These are phyloP conservation scores for Cantharis rufa DNA, from an alignment of 2,888 invertebrate genomes.

Conservation along the genomic window DNA sequence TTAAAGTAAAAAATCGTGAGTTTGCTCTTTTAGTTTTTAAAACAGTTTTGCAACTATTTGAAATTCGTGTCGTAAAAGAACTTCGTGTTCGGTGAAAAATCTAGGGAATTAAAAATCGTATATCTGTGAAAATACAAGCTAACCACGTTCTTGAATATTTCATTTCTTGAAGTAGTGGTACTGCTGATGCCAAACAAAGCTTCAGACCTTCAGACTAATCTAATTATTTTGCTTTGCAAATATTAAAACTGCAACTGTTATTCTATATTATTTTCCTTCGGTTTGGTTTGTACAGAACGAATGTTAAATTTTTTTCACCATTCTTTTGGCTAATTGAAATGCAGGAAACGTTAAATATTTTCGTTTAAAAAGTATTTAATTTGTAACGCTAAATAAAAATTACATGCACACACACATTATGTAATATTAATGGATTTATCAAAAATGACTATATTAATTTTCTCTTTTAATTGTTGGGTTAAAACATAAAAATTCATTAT, in stretches of 20 bases:
- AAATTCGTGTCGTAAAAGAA: conserved; percentile 36
- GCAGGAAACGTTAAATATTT: conserved; percentile 11
- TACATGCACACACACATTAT: not conserved
- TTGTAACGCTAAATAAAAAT: conserved; percentile 1
- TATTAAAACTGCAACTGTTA: conserved; percentile 43
- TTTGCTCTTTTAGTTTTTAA: conserved; percentile 7
- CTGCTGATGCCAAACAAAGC: conserved; percentile 44
- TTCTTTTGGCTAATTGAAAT: conserved; percentile 18
- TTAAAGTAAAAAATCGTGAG: not conserved
- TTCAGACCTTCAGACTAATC: conserved; percentile 46
- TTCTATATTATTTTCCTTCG: conserved; percentile 43
- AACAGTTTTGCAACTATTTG: conserved; percentile 22
- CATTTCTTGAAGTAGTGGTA: conserved; percentile 45
- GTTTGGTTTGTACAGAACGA: conserved; percentile 27
- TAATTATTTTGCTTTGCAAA: conserved; percentile 46
- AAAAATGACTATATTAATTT: not conserved
- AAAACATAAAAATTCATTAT: not conserved
- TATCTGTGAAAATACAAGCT: conserved; percentile 29
- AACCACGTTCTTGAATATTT: conserved; percentile 45
- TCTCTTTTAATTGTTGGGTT: not conserved
- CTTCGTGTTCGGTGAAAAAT: conserved; percentile 35
- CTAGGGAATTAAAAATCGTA: conserved; percentile 36
- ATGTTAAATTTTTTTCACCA: conserved; percentile 11
- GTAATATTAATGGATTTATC: not conserved
- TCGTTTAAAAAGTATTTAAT: conserved; percentile 5